Conservation (phyloP, 2,113 vertebrate species). For the Thinocorus orbignyianus region DNA sequence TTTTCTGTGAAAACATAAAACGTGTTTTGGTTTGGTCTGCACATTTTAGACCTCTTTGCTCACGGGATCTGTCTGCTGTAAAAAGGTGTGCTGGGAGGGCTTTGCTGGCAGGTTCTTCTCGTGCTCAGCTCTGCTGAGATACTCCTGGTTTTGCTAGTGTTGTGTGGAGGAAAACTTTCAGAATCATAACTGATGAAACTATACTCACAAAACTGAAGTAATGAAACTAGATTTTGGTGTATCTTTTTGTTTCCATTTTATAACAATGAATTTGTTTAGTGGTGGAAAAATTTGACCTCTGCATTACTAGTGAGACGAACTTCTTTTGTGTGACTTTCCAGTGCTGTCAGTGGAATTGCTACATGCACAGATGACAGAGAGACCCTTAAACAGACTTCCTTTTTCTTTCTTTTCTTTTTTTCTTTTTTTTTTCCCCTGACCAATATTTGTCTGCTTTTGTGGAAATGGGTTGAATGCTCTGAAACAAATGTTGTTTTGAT, state of each 20-base stretch:
- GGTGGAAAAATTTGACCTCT: neutral
- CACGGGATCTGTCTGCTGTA: neutral
- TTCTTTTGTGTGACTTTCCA: neutral
- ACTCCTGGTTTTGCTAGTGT: neutral
- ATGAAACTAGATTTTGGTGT: neutral
- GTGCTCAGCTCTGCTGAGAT: fast-evolving
- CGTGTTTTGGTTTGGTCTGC: neutral
- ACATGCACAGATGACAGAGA: neutral
- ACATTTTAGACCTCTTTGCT: neutral
- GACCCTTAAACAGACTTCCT: neutral
- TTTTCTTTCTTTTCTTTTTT: neutral
- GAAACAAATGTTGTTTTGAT: constrained; percentile 52
- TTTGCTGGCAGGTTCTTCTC: neutral
- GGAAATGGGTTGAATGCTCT: constrained; percentile 3
- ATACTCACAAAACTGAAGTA: neutral
- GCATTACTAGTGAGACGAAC: neutral
- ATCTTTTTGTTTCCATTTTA: neutral
- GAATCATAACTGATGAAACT: neutral
- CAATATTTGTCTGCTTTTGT: neutral
- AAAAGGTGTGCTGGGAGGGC: neutral
- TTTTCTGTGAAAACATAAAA: neutral
- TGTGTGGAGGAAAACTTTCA: neutral
- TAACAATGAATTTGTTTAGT: neutral
- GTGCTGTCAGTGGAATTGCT: neutral
- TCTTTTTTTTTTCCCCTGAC: neutral